A percentile compares a stretch with the other conserved stretches of the same genome.
Conservation (phyloP, 2,888 invertebrate genomes). For the Clepsis dumicolana region DNA sequence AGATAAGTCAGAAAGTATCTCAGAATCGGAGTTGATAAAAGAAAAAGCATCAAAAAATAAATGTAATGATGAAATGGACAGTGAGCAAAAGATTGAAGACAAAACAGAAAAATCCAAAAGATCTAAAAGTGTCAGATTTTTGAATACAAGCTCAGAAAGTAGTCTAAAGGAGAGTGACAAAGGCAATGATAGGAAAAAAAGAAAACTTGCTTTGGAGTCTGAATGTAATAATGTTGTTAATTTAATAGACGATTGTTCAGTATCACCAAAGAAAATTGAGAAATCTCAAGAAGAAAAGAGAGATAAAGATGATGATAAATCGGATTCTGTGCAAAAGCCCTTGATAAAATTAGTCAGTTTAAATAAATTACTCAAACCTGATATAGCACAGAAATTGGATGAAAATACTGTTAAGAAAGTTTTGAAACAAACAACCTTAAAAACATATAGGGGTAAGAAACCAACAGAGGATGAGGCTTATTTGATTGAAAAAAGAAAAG, state of each 20-base stretch:
- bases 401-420: conserved; percentile 11
- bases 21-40: conserved; percentile 6
- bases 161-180: conserved; percentile 37
- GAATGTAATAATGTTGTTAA: conserved; percentile 33
- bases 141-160: conserved; percentile 56
- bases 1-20: neutral
- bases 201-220: conserved; percentile 19
- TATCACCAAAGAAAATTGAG: conserved; percentile 12
- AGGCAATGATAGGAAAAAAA: conserved; percentile 33
- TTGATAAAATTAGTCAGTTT: conserved; percentile 77
- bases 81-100: conserved; percentile 1
- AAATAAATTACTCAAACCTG: conserved; percentile 70
- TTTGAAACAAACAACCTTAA: conserved; percentile 31
- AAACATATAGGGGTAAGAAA: conserved; percentile 36
- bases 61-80: neutral
- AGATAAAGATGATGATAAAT: conserved; percentile 27
- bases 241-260: conserved; percentile 24
- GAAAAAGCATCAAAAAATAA: conserved; percentile 6
- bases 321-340: conserved; percentile 53
- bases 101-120: conserved; percentile 47
- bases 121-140: conserved; percentile 48
- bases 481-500: conserved; percentile 55
- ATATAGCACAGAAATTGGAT: conserved; percentile 49
- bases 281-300: conserved; percentile 11
- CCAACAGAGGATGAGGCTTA: conserved; percentile 44